A percentile compares a stretch with the other conserved stretches of the same genome.
phyloP scores from a whole-genome alignment of 2,113 vertebrate species.

The Danio rerio region GRCz12tu NC_133182.1:25085501-25086000 shows the following conservation, averaged over 20 bases:
- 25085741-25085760: conserved; percentile 36
- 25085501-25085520: not conserved
- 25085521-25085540: not conserved
- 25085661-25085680: conserved; percentile 70
- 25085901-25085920: conserved; percentile 41
- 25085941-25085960: conserved; percentile 35
- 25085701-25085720: conserved; percentile 68
- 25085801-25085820: conserved; percentile 32
- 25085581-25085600: conserved; percentile 84
- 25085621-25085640: conserved; percentile 81
- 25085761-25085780: conserved; percentile 30
- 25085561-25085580: conserved; percentile 87
- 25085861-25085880: conserved; percentile 30
- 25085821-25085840: conserved; percentile 52
- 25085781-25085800: conserved; percentile 11
- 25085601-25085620: conserved; percentile 84
- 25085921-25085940: conserved; percentile 46
- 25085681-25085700: conserved; percentile 63
- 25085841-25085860: conserved; percentile 46
- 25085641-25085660: conserved; percentile 81
- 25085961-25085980: conserved; percentile 18
- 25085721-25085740: conserved; percentile 48
- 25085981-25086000: conserved; percentile 29
- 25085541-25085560: conserved; percentile 87
- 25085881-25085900: conserved; percentile 43